Evolutionary conservation across 1,140 invertebrate genomes (phyloP), one percentile per base, ranked within the genome.

Genomic region (Tyrophagus putrescentiae): DNA sequence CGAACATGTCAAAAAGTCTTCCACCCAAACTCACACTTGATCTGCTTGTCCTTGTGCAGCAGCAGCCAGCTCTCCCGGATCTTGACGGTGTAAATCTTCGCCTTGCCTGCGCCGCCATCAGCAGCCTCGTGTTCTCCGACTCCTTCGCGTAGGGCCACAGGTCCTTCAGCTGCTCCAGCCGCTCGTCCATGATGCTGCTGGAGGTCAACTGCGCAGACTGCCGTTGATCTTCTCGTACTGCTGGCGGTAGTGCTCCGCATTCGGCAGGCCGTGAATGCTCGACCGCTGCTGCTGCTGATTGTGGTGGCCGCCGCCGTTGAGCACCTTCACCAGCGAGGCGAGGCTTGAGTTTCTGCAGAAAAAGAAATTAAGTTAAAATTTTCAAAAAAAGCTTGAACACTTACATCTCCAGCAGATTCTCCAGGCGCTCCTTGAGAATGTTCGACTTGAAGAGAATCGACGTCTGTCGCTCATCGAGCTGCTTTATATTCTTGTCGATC

Each of bases 31-130:
- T 60, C 34, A 65, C 63, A 64, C 63, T 70, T 66, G 9, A 86
- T 87, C 23, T 85, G 85, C 66, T 87, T 77, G 75, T 93, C 87
- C 39, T 87, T 76, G 28, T 90, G 77, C 48, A 92, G 76, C 76
- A 90, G 85, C 72, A 91, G 87, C 88, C 89, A 93, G 0, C 87
- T 88, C 66, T 91, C 87, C 33, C 86, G 75, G 60, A 92, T 72
- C 61, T 85, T 78, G 65, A 84, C 81, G 0, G 87, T 83, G 50
- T 85, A 77, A 31, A 84, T 73, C 61, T 80, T 74, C 1, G 84
- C 84, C 67, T 80, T 79, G 81, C 79, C 57, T 82, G 79, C 21
- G 84, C 68, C n/a, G 65, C 64, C 48, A 76, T 76, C 59, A 84
- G 76, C 5, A 27, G 36, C 3, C 33, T 7, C 13, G n/a, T 59